A percentile compares a stretch with the other conserved stretches of the same genome.
phyloP scores from a whole-genome alignment of 2,113 vertebrate species.

The Hymenochirus boettgeri region DNA sequence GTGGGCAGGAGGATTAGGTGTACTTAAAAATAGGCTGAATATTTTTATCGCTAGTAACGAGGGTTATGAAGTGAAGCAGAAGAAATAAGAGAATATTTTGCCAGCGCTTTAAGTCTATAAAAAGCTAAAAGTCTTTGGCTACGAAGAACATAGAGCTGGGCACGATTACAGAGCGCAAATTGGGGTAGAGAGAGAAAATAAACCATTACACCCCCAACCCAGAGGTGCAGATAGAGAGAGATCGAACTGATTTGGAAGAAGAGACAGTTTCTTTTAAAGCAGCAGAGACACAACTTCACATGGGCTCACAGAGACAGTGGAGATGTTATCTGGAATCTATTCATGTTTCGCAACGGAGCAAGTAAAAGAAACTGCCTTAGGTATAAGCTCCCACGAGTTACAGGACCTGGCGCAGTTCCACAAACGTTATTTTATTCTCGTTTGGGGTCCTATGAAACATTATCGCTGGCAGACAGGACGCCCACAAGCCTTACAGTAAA shows the following conservation, averaged over 20 bases:
- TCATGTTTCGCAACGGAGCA: slow-evolving; percentile 16
- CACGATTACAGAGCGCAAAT: slow-evolving; percentile 11
- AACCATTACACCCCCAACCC: too few species aligned
- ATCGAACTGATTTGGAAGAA: neutral
- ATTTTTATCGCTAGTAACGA: too few species aligned
- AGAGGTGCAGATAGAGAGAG: neutral
- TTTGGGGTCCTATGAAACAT: too few species aligned
- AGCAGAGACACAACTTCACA: slow-evolving; percentile 13
- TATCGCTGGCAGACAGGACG: too few species aligned
- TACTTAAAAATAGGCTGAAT: too few species aligned
- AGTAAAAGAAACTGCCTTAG: slow-evolving; percentile 4
- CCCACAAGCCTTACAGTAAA: too few species aligned
- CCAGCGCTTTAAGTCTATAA: neutral
- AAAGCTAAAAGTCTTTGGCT: neutral
- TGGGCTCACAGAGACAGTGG: slow-evolving; percentile 4
- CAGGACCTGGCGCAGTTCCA: neutral
- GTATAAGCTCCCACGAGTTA: neutral
- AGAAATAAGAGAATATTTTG: too few species aligned
- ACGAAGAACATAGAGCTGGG: slow-evolving; percentile 8
- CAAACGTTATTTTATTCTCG: too few species aligned
- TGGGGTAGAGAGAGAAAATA: slow-evolving; percentile 1
- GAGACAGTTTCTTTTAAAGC: slow-evolving; percentile 24
- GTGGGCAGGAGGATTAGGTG: too few species aligned
- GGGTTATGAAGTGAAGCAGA: too few species aligned
- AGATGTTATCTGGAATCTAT: slow-evolving; percentile 22